Evolutionary conservation across 2,888 invertebrate species (phyloP).

Genomic region (Venustoraphidia nigricollis): DNA sequence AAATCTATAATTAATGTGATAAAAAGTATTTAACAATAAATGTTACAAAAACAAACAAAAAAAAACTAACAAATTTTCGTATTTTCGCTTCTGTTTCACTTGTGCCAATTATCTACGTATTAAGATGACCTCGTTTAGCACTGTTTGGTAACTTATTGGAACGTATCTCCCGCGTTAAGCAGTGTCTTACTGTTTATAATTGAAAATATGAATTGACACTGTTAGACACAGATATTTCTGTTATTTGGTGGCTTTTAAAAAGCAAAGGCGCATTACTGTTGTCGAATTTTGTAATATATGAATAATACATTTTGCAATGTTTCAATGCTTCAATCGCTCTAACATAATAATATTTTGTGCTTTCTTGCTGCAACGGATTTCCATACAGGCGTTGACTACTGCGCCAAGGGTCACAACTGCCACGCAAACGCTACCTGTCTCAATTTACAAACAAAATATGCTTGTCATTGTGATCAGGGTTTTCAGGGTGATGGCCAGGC

Average conservation of each 20-base stretch:
- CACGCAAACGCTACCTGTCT: conserved; percentile 83
- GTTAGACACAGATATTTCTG: no score
- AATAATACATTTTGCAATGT: not conserved
- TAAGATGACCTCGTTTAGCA: no score
- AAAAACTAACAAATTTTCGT: no score
- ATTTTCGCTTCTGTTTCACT: no score
- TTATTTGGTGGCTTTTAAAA: not conserved
- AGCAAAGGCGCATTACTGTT: not conserved
- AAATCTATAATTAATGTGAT: no score
- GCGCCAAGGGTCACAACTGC: conserved; percentile 75
- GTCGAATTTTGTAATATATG: conserved; percentile 7
- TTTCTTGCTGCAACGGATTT: conserved; percentile 2
- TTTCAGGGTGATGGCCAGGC: conserved; percentile 74
- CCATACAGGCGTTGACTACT: conserved; percentile 68
- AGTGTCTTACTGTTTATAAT: no score
- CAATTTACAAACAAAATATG: conserved; percentile 80
- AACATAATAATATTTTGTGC: not conserved
- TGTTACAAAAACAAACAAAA: no score
- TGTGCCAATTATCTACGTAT: no score
- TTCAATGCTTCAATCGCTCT: not conserved
- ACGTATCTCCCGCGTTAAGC: no score
- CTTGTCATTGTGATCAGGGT: conserved; percentile 81
- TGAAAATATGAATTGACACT: no score
- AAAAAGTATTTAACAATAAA: no score
- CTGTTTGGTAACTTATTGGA: no score